Base-by-base conservation (phyloP, 1,140 invertebrate species). In the Stegodyphus dumicola region DNA sequence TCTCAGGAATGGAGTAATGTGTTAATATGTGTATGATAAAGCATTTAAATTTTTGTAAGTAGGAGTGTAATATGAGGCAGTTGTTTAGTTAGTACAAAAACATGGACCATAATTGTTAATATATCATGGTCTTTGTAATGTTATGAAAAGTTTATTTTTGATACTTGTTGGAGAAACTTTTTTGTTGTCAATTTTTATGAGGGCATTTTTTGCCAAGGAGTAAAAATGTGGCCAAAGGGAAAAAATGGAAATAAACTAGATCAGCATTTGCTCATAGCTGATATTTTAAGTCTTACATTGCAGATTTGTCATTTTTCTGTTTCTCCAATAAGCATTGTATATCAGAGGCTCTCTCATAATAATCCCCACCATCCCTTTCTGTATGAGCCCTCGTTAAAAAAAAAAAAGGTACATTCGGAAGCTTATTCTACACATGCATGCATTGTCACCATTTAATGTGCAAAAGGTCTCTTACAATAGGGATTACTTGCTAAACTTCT, bases 111-210 rank as follows among this genome's bases (percentile, higher is more conserved):
- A 89, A 89, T 90, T 91, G 88, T 89, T 88, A 89, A 86, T 88
- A 89, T 90, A 89, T 89, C 88, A 89, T 89, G 90, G 90, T 90
- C 89, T 90, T 90, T 91, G 90, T 91, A 89, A 89, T 89, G 88
- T 90, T 89, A 89, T 89, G 89, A 87, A 89, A 90, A 91, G 90
- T 91, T 91, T 91, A 91, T 91, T 91, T 91, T 91, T 91, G 91
- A 91, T 91, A 91, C 91, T 91, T 91, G 91, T 91, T 91, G 90
- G 90, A 89, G 89, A 89, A 90, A 90, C 89, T 90, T 90, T 91
- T 91, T 90, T 89, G 88, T 89, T 89, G 89, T 88, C 87, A 88
- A 88, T 90, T 90, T 89, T 87, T 86, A 80, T 86, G 77, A 83
- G 73, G 78, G 86, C 86, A 83, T 79, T 87, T 83, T 83, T 83